Evolutionary conservation across 2,888 invertebrate genomes (phyloP).

Genomic region (Synergus gifuensis): DNA sequence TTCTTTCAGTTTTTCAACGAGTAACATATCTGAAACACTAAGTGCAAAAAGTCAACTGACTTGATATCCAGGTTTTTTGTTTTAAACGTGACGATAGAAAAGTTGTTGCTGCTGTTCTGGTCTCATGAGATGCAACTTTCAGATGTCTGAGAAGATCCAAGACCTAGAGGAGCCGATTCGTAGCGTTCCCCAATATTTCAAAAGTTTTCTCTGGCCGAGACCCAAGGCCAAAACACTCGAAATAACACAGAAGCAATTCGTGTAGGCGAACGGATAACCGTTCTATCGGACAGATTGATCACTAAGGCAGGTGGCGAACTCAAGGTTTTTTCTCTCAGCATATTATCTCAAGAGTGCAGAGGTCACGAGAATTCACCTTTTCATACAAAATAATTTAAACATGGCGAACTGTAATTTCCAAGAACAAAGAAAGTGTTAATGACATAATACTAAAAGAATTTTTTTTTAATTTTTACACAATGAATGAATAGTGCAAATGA

Average conservation of each 20-base stretch:
- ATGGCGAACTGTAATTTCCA: too few species aligned
- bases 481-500: not conserved
- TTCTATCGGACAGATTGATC: constrained; percentile 41
- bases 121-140: constrained; percentile 20
- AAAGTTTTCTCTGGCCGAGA: constrained; percentile 40
- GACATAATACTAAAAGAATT: not conserved
- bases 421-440: too few species aligned
- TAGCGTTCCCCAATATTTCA: constrained; percentile 39
- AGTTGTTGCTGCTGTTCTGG: constrained; percentile 18
- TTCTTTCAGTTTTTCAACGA: not conserved
- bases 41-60: not conserved
- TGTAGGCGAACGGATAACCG: constrained; percentile 39
- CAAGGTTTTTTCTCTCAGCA: constrained; percentile 32
- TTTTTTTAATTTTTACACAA: not conserved
- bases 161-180: constrained; percentile 27
- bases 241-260: constrained; percentile 33
- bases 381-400: not conserved
- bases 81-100: not conserved
- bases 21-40: not conserved
- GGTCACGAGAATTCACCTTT: constrained; percentile 21
- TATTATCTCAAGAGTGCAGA: constrained; percentile 15
- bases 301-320: constrained; percentile 36
- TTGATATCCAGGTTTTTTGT: not conserved
- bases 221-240: constrained; percentile 39
- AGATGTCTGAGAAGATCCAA: constrained; percentile 26